Evolutionary conservation across 2,113 vertebrate genomes (phyloP).

Genomic region (Caretta caretta): DNA sequence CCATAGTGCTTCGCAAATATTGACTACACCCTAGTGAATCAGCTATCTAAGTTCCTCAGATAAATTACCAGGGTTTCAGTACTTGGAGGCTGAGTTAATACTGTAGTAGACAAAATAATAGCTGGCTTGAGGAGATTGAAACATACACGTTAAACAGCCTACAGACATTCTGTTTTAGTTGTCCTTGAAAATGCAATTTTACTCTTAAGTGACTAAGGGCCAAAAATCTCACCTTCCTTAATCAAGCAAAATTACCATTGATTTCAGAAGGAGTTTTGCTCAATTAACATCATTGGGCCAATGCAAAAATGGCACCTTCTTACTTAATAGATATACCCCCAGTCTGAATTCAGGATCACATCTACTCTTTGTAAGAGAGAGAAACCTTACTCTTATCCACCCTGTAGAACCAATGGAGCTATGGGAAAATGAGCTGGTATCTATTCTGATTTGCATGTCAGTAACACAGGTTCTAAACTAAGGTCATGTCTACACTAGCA

Average conservation of each 20-base stretch:
- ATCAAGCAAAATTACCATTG: background rate
- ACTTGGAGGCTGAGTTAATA: background rate
- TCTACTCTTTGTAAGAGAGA: background rate
- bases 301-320: background rate
- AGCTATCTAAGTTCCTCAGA: background rate
- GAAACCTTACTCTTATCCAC: background rate
- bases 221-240: background rate
- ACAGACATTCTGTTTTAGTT: background rate
- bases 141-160: background rate
- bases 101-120: background rate
- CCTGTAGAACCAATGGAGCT: background rate
- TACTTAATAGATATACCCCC: background rate
- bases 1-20: background rate
- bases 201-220: background rate
- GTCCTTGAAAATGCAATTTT: background rate
- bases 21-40: background rate
- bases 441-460: background rate
- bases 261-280: fast-evolving
- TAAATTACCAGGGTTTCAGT: background rate
- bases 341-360: background rate
- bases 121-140: background rate
- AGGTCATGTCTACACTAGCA: too few species aligned
- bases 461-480: background rate
- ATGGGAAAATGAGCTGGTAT: fast-evolving
- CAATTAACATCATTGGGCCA: fast-evolving